Evolutionary conservation across 2,888 invertebrate genomes (phyloP).

Genomic region (Fragum fragum): DNA sequence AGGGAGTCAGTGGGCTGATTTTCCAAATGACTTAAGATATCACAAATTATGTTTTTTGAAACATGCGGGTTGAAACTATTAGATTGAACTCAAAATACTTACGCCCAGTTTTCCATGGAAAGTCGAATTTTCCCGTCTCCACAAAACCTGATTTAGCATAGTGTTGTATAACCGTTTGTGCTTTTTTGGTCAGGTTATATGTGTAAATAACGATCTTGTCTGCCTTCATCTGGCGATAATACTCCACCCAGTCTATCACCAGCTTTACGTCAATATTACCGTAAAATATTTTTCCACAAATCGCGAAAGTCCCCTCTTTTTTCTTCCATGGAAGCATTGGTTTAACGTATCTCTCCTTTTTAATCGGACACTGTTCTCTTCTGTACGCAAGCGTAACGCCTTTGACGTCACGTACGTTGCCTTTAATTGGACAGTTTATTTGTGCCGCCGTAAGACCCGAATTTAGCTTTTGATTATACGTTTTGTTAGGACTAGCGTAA

Average conservation of each 20-base stretch:
- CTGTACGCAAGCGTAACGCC: constrained; percentile 40
- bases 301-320: constrained; percentile 37
- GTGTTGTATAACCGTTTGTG: constrained; percentile 32
- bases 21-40: no score
- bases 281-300: constrained; percentile 58
- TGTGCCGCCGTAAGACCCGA: constrained; percentile 38
- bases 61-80: no score
- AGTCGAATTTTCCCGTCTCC: constrained; percentile 44
- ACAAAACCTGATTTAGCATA: constrained; percentile 46
- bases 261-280: constrained; percentile 43
- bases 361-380: constrained; percentile 25
- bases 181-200: constrained; percentile 35
- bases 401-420: constrained; percentile 21
- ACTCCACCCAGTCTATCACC: constrained; percentile 58
- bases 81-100: no score
- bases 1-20: no score
- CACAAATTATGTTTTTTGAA: no score
- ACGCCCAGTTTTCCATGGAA: constrained; percentile 52
- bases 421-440: constrained; percentile 47
- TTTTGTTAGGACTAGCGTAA: neutral
- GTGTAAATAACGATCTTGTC: constrained; percentile 50
- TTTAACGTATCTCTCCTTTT: constrained; percentile 18
- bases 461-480: constrained; percentile 4
- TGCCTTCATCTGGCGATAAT: constrained; percentile 53
- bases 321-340: constrained; percentile 23